Evolutionary conservation across 2,113 vertebrate species (phyloP).

Genomic region (Siniperca knerii): DNA sequence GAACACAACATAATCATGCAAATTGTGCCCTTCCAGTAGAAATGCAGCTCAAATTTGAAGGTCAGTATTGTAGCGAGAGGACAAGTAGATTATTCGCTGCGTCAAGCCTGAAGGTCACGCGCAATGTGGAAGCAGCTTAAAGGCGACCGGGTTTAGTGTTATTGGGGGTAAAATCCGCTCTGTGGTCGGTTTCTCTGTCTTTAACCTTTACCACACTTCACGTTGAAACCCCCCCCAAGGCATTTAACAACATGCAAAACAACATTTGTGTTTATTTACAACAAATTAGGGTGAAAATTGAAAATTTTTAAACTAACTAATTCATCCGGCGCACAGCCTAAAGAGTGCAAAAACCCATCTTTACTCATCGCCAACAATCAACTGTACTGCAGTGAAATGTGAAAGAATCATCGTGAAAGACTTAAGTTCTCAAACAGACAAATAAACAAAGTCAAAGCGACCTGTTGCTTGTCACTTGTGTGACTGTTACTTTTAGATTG

Average conservation of each 20-base stretch:
- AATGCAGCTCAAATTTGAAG: not conserved
- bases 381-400: not conserved
- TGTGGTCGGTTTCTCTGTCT: constrained; percentile 20
- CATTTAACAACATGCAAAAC: not conserved
- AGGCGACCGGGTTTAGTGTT: constrained; percentile 48
- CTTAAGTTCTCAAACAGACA: not conserved
- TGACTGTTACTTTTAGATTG: not conserved
- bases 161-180: constrained; percentile 46
- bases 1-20: not conserved
- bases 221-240: not conserved
- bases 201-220: constrained; percentile 10
- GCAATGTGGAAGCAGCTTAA: constrained; percentile 34
- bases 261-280: not conserved
- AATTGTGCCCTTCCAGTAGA: not conserved
- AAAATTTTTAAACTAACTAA: not conserved
- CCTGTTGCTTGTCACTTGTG: constrained; percentile 40
- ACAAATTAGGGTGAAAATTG: not conserved
- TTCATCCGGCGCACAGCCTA: not conserved
- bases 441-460: not conserved
- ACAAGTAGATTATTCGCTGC: not conserved
- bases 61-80: constrained; percentile 10
- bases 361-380: not conserved
- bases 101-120: constrained; percentile 44
- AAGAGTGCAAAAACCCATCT: not conserved
- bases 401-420: not conserved